A percentile compares a stretch with the other conserved stretches of the same genome.
phyloP scores from a whole-genome alignment of 2,888 invertebrate species.

The Melitaea athalia region DNA sequence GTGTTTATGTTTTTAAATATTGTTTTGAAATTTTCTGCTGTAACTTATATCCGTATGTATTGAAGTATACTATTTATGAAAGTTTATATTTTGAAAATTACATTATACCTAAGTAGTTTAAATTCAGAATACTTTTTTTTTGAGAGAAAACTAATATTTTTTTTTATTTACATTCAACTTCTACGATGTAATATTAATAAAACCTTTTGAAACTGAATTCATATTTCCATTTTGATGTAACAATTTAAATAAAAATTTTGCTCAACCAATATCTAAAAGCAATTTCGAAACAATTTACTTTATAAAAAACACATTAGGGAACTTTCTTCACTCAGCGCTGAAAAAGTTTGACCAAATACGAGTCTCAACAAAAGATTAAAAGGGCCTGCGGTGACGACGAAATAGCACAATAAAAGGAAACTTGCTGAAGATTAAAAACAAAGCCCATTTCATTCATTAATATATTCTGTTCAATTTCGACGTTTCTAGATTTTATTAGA shows the following conservation, averaged over 20 bases:
- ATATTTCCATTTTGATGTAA: not conserved
- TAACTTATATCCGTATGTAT: no score
- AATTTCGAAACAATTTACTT: constrained; percentile 38
- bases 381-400: constrained; percentile 36
- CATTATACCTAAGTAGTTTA: no score
- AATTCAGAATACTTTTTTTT: no score
- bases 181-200: not conserved
- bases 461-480: not conserved
- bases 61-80: no score
- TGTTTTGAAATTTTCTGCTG: no score
- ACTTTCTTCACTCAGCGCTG: constrained; percentile 35
- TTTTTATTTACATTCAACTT: not conserved
- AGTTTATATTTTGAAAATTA: no score
- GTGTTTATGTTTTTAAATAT: no score
- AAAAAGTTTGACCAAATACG: constrained; percentile 39
- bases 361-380: constrained; percentile 37
- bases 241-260: constrained; percentile 20
- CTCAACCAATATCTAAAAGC: constrained; percentile 32
- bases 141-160: not conserved
- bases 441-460: constrained; percentile 16
- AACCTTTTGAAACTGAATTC: constrained; percentile 1
- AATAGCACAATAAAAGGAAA: constrained; percentile 39
- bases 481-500: not conserved
- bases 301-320: constrained; percentile 43
- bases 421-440: constrained; percentile 19